Evolutionary conservation across 2,797 vertebrate genomes (phyloP), one percentile per base, ranked within the genome.

Genomic region (Prionace glauca): DNA sequence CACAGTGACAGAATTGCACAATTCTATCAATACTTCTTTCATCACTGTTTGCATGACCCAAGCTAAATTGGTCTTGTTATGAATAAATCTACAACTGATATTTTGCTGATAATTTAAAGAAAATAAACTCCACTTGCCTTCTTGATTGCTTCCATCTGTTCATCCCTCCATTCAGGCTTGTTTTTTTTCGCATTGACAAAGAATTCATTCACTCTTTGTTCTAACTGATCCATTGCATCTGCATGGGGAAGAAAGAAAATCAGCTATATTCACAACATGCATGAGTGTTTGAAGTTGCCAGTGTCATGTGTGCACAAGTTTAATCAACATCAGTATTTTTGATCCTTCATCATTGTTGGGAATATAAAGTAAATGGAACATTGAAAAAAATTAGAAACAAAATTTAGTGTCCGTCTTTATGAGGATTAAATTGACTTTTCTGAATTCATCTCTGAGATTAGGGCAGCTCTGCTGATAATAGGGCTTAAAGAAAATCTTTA

Each of bases 131-230:
- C 71, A 95, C 97, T 97, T 97, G 99, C 99, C 98, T 99, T 99
- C 97, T 99, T 99, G 96, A 99, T 99, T 96, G 98, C 98, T 96
- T 99, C 98, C 99, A 99, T 99, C 97, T 99, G 99, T 96, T 99
- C 99, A 96, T 99, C 99, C 96, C 99, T 98, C 99, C 99, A 99
- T 97, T 99, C 99, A 0, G 98, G 98, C 96, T 99, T 99, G 97
- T 99, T 99, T 98, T 99, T 99, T 98, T 99, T 99, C 36, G 99
- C 99, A 2, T 99, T 99, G 97, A 98, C 97, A 96, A 99, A 99
- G 97, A 99, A 99, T 97, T 99, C 99, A 95, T 98, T 98, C 95
- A 99, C 99, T 96, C 99, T 98, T 97, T 99, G 99, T 96, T 99
- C 99, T 97, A 99, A 98, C 96, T 99, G 99, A 97, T 99, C 99